Percentiles rank a stretch among this genome's conserved stretches.
Evolutionary conservation across 2,888 invertebrate genomes (phyloP).

Genomic region (Nysson spinosus): DNA sequence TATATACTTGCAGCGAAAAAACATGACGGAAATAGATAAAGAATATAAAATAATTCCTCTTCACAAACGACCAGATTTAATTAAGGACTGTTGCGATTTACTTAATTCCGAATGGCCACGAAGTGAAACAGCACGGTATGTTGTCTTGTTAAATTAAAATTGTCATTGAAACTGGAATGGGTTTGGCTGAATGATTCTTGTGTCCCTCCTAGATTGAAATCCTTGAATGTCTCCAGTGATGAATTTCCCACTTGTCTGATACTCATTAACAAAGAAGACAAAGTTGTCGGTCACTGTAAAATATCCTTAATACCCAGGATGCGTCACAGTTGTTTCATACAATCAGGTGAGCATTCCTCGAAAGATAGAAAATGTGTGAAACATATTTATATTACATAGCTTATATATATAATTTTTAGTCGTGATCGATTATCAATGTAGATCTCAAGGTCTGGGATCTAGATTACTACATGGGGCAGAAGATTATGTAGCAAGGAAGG

Average conservation of each 20-base stretch:
- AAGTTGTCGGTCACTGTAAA: slow-evolving; percentile 89
- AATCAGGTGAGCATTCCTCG: slow-evolving; percentile 81
- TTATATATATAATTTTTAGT: slow-evolving; percentile 77
- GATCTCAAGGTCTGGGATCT: slow-evolving; percentile 88
- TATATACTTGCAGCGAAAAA: slow-evolving; percentile 20
- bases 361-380: neutral
- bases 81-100: slow-evolving; percentile 85
- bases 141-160: slow-evolving; percentile 4
- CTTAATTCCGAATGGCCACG: slow-evolving; percentile 94
- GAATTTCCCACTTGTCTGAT: slow-evolving; percentile 85
- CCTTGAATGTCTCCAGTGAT: slow-evolving; percentile 86
- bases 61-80: slow-evolving; percentile 85
- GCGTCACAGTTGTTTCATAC: slow-evolving; percentile 86
- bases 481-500: slow-evolving; percentile 82
- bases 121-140: slow-evolving; percentile 85
- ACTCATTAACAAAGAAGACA: slow-evolving; percentile 79
- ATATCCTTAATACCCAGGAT: slow-evolving; percentile 85
- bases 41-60: slow-evolving; percentile 81
- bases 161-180: neutral
- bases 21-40: slow-evolving; percentile 51
- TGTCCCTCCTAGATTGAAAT: slow-evolving; percentile 80
- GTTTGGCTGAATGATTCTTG: neutral
- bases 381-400: neutral
- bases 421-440: slow-evolving; percentile 84
- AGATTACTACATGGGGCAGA: slow-evolving; percentile 86